phyloP scores from a whole-genome alignment of 2,113 vertebrate species.

The Rhynchopsitta pachyrhyncha region DNA sequence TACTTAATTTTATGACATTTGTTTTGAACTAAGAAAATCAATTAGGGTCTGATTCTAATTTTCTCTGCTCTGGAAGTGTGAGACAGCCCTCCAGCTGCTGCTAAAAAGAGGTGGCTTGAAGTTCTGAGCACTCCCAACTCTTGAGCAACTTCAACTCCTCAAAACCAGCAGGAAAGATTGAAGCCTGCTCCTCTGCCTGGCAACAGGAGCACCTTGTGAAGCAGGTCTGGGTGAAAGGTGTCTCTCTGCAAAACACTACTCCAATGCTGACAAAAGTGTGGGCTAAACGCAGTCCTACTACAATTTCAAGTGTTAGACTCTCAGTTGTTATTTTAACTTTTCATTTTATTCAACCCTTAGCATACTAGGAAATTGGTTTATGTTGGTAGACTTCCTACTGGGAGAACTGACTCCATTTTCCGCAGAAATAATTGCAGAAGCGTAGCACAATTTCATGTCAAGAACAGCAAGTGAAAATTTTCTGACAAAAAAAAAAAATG shows the following conservation, averaged over 20 bases:
- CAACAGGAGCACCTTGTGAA: neutral
- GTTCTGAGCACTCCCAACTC: neutral
- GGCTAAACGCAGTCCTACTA: neutral
- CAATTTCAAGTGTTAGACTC: neutral
- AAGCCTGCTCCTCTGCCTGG: neutral
- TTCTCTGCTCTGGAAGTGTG: neutral
- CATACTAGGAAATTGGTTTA: neutral
- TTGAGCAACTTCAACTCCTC: neutral
- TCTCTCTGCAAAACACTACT: neutral
- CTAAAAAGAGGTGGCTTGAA: neutral
- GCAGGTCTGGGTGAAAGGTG: neutral
- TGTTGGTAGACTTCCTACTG: neutral
- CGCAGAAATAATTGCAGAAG: neutral
- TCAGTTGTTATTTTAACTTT: neutral
- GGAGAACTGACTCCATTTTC: neutral
- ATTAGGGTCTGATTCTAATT: neutral
- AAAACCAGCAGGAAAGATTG: neutral
- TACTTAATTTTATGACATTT: neutral
- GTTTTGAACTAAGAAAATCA: neutral
- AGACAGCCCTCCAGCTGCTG: neutral
- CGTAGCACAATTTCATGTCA: neutral
- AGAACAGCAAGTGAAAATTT: neutral
- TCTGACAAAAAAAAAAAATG: neutral
- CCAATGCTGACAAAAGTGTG: neutral
- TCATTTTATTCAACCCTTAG: neutral